Conservation (phyloP, 2,113 vertebrate genomes). For the Syrrhaptes paradoxus region DNA sequence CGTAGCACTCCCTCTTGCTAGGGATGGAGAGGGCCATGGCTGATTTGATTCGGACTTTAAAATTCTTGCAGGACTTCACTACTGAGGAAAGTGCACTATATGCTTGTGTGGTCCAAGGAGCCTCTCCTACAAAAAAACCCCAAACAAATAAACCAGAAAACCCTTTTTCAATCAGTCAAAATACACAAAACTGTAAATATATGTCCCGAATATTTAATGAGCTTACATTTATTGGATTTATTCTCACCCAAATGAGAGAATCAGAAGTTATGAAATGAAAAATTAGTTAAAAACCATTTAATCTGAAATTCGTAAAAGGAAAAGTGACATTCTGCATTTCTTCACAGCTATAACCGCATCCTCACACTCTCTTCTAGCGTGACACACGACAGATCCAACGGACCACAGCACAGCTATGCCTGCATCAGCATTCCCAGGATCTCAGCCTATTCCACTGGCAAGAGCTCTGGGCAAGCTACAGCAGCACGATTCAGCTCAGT, state of each 20-base stretch:
- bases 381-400: neutral
- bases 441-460: neutral
- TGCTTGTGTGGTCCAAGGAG: constrained; percentile 85
- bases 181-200: neutral
- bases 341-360: neutral
- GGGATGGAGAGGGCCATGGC: constrained; percentile 90
- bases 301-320: neutral
- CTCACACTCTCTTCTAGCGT: neutral
- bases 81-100: constrained; percentile 85
- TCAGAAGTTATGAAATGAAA: neutral
- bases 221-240: neutral
- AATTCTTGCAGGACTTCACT: constrained; percentile 94
- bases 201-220: neutral
- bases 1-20: constrained; percentile 78
- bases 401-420: neutral
- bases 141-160: neutral
- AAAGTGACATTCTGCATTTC: neutral
- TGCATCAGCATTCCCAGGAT: neutral
- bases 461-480: neutral
- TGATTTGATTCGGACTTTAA: constrained; percentile 95
- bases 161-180: neutral
- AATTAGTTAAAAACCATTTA: neutral
- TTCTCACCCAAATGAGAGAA: neutral
- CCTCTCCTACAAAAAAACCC: constrained; percentile 77
- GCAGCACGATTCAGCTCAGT: neutral